Conservation (phyloP, 2,888 invertebrate species). For the Branchipolynoe longqiensis region DNA sequence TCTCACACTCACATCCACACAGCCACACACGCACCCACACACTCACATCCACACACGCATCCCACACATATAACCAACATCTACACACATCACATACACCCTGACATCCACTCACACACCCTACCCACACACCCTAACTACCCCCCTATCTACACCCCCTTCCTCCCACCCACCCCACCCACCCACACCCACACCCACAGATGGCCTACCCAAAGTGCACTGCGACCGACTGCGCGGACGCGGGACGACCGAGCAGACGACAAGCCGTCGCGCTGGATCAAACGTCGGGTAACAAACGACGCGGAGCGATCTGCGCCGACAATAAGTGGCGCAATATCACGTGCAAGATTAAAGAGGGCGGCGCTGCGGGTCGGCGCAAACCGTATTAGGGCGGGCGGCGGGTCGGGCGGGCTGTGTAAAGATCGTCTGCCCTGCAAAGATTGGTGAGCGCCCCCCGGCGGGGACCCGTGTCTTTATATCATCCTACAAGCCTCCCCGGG, state of each 20-base stretch:
- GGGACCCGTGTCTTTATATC: constrained; percentile 50
- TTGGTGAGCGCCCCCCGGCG: not conserved
- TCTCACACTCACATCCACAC: too few species aligned
- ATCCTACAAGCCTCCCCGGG: constrained; percentile 16
- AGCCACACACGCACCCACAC: too few species aligned
- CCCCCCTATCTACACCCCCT: too few species aligned
- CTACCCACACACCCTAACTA: too few species aligned
- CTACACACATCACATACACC: too few species aligned
- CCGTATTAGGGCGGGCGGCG: constrained; percentile 1
- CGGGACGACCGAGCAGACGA: not conserved
- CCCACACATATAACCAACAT: too few species aligned
- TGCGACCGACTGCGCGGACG: not conserved
- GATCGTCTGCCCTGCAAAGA: constrained; percentile 27
- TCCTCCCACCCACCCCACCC: too few species aligned
- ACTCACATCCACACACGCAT: too few species aligned
- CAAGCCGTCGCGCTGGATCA: constrained; percentile 7
- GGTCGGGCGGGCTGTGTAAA: constrained; percentile 29
- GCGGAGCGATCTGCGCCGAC: not conserved
- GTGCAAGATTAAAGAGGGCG: constrained; percentile 48
- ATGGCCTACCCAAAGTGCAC: too few species aligned
- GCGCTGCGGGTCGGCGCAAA: constrained; percentile 15
- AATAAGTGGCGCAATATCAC: constrained; percentile 44
- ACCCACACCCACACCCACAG: too few species aligned
- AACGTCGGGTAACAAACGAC: constrained; percentile 50
- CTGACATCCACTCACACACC: too few species aligned